phyloP scores from a whole-genome alignment of 2,888 invertebrate species.

The Ophioninae sp. region DNA sequence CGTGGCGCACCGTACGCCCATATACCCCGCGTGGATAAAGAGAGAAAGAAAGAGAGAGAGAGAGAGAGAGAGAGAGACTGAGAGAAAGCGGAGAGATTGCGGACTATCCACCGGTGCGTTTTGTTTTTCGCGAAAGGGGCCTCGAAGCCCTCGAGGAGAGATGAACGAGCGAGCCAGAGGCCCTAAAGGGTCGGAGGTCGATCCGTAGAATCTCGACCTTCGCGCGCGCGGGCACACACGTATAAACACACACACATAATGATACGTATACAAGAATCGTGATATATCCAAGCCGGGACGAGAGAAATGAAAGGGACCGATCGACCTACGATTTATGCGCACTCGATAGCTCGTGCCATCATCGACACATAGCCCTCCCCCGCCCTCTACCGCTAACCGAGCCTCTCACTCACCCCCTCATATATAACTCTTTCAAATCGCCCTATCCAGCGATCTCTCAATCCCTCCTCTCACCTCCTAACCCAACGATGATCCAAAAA shows the following conservation, averaged over 20 bases:
- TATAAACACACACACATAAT: neutral
- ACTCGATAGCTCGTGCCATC: constrained; percentile 61
- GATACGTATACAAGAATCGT: constrained; percentile 8
- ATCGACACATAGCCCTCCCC: constrained; percentile 46
- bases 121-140: constrained; percentile 58
- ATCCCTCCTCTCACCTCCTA: constrained; percentile 37
- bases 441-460: constrained; percentile 13
- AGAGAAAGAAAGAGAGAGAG: constrained; percentile 55
- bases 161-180: constrained; percentile 64
- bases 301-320: constrained; percentile 45
- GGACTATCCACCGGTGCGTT: constrained; percentile 45
- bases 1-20: constrained; percentile 80
- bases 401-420: neutral
- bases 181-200: constrained; percentile 78
- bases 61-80: constrained; percentile 56
- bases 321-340: constrained; percentile 54
- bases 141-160: constrained; percentile 58
- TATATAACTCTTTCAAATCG: constrained; percentile 27
- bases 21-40: constrained; percentile 63
- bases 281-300: constrained; percentile 31
- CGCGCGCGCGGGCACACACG: neutral
- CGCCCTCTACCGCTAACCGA: neutral
- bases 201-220: constrained; percentile 66
- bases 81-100: constrained; percentile 44
- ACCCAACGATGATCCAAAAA: neutral